phyloP scores from a whole-genome alignment of 2,888 invertebrate genomes.

The Pristionchus arcanus region DNA sequence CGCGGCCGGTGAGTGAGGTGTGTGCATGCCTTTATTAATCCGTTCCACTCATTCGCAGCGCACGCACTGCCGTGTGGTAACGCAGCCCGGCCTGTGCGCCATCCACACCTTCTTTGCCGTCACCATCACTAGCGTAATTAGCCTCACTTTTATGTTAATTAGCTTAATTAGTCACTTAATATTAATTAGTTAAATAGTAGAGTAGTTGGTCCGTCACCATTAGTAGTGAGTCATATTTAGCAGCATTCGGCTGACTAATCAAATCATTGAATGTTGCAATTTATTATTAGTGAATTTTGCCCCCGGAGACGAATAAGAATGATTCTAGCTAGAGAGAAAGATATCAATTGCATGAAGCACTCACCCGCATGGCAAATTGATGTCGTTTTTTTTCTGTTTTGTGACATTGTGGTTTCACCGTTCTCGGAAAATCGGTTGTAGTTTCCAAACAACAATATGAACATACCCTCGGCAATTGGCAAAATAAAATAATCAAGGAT shows the following conservation, averaged over 20 bases:
- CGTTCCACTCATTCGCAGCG: conserved; percentile 39
- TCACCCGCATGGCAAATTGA: background rate
- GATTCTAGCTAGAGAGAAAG: background rate
- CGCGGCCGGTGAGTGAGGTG: conserved; percentile 62
- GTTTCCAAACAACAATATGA: background rate
- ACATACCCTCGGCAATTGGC: too few species aligned
- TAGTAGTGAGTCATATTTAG: too few species aligned
- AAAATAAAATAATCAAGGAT: too few species aligned
- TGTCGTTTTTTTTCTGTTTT: background rate
- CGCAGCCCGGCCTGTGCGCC: conserved; percentile 51
- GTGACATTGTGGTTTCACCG: background rate
- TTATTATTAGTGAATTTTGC: too few species aligned
- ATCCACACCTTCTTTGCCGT: conserved; percentile 51
- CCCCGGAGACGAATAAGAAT: too few species aligned
- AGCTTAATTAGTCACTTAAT: background rate
- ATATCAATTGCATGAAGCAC: background rate
- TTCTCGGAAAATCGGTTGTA: background rate
- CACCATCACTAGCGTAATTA: conserved; percentile 50
- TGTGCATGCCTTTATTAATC: conserved; percentile 25
- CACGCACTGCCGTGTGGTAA: conserved; percentile 47
- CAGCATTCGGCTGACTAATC: too few species aligned
- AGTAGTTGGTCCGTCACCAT: too few species aligned
- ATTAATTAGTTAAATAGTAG: background rate
- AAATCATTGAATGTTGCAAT: too few species aligned
- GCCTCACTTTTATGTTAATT: conserved; percentile 8